Evolutionary conservation across 1,140 invertebrate species (phyloP).

Genomic region (Sitobion miscanthi): DNA sequence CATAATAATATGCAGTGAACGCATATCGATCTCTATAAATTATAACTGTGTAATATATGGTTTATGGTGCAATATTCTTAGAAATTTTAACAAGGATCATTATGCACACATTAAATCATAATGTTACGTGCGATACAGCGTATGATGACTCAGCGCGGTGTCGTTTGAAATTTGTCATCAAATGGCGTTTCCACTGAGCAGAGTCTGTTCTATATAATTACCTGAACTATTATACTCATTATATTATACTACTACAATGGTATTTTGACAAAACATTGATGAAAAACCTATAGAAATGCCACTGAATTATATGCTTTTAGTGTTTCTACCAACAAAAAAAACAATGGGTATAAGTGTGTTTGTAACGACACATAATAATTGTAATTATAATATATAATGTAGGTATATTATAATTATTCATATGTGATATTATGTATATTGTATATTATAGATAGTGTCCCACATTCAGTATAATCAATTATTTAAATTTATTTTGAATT

Average conservation of each 20-base stretch:
- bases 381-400: background rate
- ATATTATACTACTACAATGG: background rate
- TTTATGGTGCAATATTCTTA: background rate
- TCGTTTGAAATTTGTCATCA: background rate
- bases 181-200: background rate
- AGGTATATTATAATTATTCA: background rate
- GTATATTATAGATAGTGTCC: background rate
- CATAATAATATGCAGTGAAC: background rate
- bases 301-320: background rate
- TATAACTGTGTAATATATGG: background rate
- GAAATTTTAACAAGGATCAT: background rate
- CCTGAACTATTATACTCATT: background rate
- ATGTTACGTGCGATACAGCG: background rate
- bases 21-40: background rate
- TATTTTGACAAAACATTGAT: background rate
- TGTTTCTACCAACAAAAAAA: background rate
- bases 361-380: background rate
- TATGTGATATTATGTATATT: too few relatives aligned
- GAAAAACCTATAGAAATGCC: background rate
- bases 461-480: background rate
- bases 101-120: background rate
- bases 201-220: background rate
- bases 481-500: too few relatives aligned
- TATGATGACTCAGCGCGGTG: background rate
- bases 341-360: background rate